These are phyloP conservation scores for Dolomedes plantarius DNA, from an alignment of 2,888 invertebrate species.

Conservation along the genomic window DNA sequence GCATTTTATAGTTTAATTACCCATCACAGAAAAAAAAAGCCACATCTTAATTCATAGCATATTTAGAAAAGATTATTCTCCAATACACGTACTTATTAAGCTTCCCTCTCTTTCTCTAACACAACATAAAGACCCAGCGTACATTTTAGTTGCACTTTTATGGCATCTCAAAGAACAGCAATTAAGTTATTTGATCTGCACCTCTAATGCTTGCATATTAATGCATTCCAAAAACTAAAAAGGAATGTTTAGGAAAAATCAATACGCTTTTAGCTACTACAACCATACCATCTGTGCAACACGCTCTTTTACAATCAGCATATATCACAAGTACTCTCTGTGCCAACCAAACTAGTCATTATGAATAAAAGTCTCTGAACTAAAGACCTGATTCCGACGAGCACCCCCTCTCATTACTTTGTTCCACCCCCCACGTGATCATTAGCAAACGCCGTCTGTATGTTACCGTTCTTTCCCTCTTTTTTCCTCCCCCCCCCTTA, in stretches of 20 bases:
- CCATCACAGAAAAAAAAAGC: too few relatives aligned
- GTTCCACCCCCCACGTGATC: neutral
- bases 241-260: neutral
- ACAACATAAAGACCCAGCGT: too few relatives aligned
- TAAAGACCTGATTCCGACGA: slow-evolving; percentile 3
- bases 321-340: neutral
- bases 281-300: slow-evolving; percentile 9
- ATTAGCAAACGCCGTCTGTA: neutral
- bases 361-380: slow-evolving; percentile 15
- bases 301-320: slow-evolving; percentile 9
- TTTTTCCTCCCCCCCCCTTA: neutral
- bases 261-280: neutral
- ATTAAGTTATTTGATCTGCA: neutral
- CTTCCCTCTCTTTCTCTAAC: too few relatives aligned
- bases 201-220: neutral
- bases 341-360: slow-evolving; percentile 3
- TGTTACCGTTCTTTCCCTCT: neutral
- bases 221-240: too few relatives aligned
- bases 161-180: neutral
- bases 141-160: neutral
- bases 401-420: neutral
- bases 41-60: too few relatives aligned
- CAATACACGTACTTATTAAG: too few relatives aligned
- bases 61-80: too few relatives aligned
- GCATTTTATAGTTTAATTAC: too few relatives aligned